Evolutionary conservation across 1,140 invertebrate genomes (phyloP).

Genomic region (Aphaenogaster floridana): DNA sequence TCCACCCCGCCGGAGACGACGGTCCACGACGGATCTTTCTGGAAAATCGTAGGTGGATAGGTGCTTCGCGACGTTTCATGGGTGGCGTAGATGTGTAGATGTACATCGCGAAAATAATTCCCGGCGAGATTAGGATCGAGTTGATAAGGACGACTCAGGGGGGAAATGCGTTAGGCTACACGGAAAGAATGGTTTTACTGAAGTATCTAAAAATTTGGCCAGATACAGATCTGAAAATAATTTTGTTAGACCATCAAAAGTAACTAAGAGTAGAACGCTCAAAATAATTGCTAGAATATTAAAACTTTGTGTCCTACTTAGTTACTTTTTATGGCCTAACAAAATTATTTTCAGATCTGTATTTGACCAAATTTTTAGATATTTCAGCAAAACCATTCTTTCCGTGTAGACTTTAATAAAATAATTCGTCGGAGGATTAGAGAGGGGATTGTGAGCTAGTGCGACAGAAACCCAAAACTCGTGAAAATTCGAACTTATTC

Average conservation of each 20-base stretch:
- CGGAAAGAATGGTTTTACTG: too few species aligned
- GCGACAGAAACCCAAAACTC: not conserved
- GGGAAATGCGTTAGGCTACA: not conserved
- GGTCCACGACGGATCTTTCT: slow-evolving; percentile 77
- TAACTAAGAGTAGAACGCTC: too few species aligned
- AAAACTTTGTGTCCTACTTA: too few species aligned
- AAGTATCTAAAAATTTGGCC: too few species aligned
- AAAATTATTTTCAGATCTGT: too few species aligned
- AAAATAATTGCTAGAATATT: too few species aligned
- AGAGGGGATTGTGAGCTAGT: not conserved
- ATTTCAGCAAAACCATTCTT: too few species aligned
- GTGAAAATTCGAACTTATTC: not conserved
- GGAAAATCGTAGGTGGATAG: slow-evolving; percentile 79
- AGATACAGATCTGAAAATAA: too few species aligned
- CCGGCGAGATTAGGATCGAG: slow-evolving; percentile 34
- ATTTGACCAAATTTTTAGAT: too few species aligned
- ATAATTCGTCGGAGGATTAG: not conserved
- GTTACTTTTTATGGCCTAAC: too few species aligned
- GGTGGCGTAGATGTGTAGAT: slow-evolving; percentile 22
- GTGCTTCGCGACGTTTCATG: slow-evolving; percentile 38
- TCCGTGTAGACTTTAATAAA: not conserved
- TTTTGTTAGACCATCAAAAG: too few species aligned
- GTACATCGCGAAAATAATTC: slow-evolving; percentile 48
- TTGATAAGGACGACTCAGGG: not conserved
- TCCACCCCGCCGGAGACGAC: slow-evolving; percentile 9